Base-by-base conservation (phyloP, 1,140 invertebrate species). In the Meloidogyne exigua region DNA sequence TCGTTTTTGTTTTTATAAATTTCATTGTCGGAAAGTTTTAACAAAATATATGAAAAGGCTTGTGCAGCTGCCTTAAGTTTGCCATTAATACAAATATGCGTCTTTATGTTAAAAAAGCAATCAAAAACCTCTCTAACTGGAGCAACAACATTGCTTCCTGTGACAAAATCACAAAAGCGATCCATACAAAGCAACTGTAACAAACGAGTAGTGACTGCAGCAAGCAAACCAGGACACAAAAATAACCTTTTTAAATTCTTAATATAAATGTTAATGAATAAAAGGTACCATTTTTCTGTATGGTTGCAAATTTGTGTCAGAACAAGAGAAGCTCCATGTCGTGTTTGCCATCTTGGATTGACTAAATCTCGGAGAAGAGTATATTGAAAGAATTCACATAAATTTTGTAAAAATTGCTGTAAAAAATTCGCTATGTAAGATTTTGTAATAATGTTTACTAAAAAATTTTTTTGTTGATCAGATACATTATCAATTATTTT, bases 121-220 rank as follows among this genome's bases (percentile, higher is more conserved):
- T 15, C 28, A 26, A 66, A 26, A 26, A 66, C 65, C 65, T 76
- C 68, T 12, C 82, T 18, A 23, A 83, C 83, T 12, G 82, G 82
- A 18, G 82, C 82, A 44, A 85, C 81, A n/a, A 81, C 83, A 66
- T 77, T 84, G n/a, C 82, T 82, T 2, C 82, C 82, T 0, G 79
- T 81, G 2, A 83, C 83, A 66, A 85, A 83, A 68, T 83, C 82
- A 67, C 72, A 83, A 74, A 83, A 83, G 42, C 81, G 66, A 63
- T 82, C 81, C 63, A 82, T 68, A 15, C 74, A 68, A 44, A 82
- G 44, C 21, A 82, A 68, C 32, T 81, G 66, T 49, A 82, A 21
- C 62, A 81, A 65, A 12, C 65, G 44, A 76, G 66, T 62, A 15
- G n/a, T 32, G 11, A 36, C 9, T 7, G 9, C n/a, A 18, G 64